Base-by-base conservation (phyloP, 2,113 vertebrate genomes). In the Sinosuthora webbiana region DNA sequence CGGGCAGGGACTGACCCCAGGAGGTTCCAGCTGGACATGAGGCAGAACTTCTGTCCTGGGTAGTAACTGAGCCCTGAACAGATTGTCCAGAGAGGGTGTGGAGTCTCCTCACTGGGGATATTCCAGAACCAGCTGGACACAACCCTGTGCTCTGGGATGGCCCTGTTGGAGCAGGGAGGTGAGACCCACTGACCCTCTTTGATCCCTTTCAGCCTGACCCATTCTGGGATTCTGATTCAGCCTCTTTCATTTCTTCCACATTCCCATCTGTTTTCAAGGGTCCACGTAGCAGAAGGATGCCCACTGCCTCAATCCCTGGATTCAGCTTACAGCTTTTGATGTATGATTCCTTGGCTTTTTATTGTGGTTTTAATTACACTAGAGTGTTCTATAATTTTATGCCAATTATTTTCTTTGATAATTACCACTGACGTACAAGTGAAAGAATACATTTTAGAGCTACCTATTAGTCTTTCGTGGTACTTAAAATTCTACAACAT, bases 51-150 rank as follows among this genome's bases (percentile, higher is more conserved):
- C 60, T 49, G 0, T 0, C 60, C 52, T 67, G 71, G 6, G 35
- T 52, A 53, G 47, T n/a, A n/a, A n/a, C 25, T 0, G 1, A 44
- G 56, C 5, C 1, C 60, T 25, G 52, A 75, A 57, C 31, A 50
- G 62, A 68, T 31, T 55, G 63, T 3, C 37, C 83, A 77, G 63
- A 68, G 22, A 60, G 37, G 53, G 2, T 44, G 27, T 52, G 63
- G 83, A 53, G 45, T 69, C 63, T 77, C 37, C 62, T 69, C 39
- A 10, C 31, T 69, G 73, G 39, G 1, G 39, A 23, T 78, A 39
- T 24, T 69, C 27, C 39, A 69, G 47, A 62, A 0, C 12, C 3
- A 0, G 2, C 22, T 37, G 47, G 27, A 5, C 55, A 39, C 23
- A 87, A 16, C 7, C 28, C 39, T 24, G 39, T 53, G 55, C 39